A percentile compares a stretch with the other conserved stretches of the same genome.
Conservation (phyloP, 2,888 invertebrate species). For the Chrysodeixis includens region DNA sequence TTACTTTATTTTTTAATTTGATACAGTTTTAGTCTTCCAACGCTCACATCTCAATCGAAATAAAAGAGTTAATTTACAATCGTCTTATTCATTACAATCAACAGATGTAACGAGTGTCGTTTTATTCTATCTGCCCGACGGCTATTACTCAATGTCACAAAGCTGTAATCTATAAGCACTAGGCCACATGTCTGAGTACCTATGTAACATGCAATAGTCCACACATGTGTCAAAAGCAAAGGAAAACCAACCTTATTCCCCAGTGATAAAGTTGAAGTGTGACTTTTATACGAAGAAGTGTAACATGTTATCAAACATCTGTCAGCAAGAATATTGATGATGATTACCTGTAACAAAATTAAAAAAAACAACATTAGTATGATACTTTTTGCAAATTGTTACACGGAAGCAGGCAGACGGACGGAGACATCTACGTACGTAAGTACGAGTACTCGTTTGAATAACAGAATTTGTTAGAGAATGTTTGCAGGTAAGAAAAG, state of each 20-base stretch:
- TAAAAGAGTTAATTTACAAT: neutral
- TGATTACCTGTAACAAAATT: constrained; percentile 54
- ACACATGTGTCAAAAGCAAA: neutral
- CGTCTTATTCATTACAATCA: constrained; percentile 8
- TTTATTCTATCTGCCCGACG: constrained; percentile 19
- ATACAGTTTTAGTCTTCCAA: neutral
- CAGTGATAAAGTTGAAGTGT: neutral
- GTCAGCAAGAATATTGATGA: constrained; percentile 26
- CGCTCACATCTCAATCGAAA: neutral
- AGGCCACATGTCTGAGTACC: constrained; percentile 3
- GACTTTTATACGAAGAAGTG: too few relatives aligned
- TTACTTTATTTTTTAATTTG: too few relatives aligned
- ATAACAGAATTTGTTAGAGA: too few relatives aligned
- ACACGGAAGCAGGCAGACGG: neutral
- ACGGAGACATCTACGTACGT: neutral
- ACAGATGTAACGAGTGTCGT: constrained; percentile 21
- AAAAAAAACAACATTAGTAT: constrained; percentile 15
- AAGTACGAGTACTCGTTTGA: too few relatives aligned
- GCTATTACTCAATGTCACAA: constrained; percentile 37
- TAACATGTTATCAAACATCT: constrained; percentile 8
- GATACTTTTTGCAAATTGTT: neutral
- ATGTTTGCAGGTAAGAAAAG: too few relatives aligned
- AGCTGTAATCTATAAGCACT: neutral
- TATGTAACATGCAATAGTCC: neutral
- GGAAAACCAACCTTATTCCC: neutral